Evolutionary conservation across 2,888 invertebrate species (phyloP).

Genomic region (Hedychridium roseum): DNA sequence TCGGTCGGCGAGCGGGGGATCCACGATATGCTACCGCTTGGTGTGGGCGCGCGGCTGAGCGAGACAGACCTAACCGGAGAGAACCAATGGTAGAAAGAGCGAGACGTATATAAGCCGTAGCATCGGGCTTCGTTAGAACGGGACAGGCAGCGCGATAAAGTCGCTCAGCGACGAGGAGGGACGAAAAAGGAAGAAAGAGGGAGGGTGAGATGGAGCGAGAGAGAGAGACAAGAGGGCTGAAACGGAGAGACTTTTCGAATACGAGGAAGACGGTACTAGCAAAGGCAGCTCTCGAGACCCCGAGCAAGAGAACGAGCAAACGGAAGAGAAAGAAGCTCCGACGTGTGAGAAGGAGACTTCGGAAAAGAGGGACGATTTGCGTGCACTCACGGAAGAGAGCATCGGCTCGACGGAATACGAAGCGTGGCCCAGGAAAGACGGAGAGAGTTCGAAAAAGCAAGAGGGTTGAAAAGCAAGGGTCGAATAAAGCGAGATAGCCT

Average conservation of each 20-base stretch:
- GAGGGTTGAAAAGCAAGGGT: too few species aligned
- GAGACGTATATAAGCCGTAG: too few species aligned
- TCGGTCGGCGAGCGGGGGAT: conserved; percentile 32
- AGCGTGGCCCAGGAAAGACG: conserved; percentile 2
- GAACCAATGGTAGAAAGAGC: conserved; percentile 9
- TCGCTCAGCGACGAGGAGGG: conserved; percentile 17
- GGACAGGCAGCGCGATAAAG: too few species aligned
- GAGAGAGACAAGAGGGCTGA: background rate
- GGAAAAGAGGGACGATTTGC: conserved; percentile 31
- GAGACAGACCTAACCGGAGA: conserved; percentile 29
- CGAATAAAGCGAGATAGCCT: too few species aligned
- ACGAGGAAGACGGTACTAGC: conserved; percentile 12
- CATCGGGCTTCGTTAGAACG: conserved; percentile 9
- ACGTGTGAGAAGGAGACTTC: conserved; percentile 7
- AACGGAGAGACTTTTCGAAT: background rate
- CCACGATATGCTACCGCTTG: conserved; percentile 44
- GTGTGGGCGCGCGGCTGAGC: conserved; percentile 33
- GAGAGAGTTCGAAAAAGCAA: conserved; percentile 2
- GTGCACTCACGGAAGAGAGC: conserved; percentile 43
- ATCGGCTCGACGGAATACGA: conserved; percentile 30
- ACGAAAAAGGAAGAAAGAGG: conserved; percentile 7
- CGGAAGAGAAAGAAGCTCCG: too few species aligned
- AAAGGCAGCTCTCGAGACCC: background rate
- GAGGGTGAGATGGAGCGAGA: conserved; percentile 12
- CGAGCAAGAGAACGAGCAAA: conserved; percentile 4